Conservation (phyloP, 2,888 invertebrate species). For the Phasia obesa region DNA sequence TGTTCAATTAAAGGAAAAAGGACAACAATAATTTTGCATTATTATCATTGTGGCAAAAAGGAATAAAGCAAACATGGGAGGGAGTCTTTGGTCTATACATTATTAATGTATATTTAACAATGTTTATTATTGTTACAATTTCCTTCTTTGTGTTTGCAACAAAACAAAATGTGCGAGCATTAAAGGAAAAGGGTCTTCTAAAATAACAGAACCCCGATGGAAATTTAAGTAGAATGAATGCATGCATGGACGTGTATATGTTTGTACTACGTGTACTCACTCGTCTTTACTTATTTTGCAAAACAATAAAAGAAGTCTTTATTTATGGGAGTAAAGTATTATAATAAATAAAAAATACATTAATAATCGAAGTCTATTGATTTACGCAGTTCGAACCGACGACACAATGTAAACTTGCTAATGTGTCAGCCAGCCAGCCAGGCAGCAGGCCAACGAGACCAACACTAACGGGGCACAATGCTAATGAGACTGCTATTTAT, state of each 20-base stretch:
- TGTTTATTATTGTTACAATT: constrained; percentile 57
- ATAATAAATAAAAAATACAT: constrained; percentile 39
- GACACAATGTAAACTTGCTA: constrained; percentile 40
- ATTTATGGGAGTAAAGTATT: constrained; percentile 30
- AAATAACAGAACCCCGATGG: constrained; percentile 52
- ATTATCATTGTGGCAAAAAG: constrained; percentile 9
- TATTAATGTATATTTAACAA: constrained; percentile 45
- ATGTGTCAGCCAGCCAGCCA: background rate
- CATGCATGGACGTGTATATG: background rate
- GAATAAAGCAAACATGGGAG: background rate
- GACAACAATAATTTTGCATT: constrained; percentile 40
- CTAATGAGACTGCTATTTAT: constrained; percentile 41
- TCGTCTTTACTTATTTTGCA: background rate
- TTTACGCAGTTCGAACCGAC: constrained; percentile 39
- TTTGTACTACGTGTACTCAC: constrained; percentile 18
- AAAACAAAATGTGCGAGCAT: background rate
- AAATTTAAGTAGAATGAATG: constrained; percentile 32
- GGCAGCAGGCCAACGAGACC: background rate
- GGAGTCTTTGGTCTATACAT: constrained; percentile 7
- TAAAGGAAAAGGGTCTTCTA: constrained; percentile 42
- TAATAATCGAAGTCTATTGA: constrained; percentile 47
- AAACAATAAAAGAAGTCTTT: constrained; percentile 7
- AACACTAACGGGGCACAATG: background rate
- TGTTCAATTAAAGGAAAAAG: constrained; percentile 48
- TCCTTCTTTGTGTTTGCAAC: constrained; percentile 10